Conservation (phyloP, 2,888 invertebrate genomes). For the Drosophila incognita region DNA sequence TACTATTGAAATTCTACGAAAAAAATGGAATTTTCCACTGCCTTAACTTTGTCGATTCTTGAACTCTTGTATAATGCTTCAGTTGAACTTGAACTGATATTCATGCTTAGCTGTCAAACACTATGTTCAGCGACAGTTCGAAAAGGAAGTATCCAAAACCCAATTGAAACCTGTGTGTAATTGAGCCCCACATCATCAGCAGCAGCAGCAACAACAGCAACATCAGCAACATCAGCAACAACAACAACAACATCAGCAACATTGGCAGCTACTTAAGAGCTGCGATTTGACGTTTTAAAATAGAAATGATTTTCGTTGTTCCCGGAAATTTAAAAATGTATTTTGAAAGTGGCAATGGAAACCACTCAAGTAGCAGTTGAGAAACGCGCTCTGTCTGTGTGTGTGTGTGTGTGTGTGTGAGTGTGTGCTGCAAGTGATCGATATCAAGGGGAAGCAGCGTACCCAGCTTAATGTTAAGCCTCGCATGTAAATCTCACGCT, state of each 20-base stretch:
- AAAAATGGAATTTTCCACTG: not conserved
- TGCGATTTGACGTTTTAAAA: conserved; percentile 19
- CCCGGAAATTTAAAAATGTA: conserved; percentile 16
- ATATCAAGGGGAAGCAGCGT: conserved; percentile 20
- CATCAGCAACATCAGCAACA: not conserved
- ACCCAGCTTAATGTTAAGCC: conserved; percentile 31
- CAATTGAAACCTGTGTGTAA: conserved; percentile 9
- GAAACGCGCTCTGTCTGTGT: not conserved
- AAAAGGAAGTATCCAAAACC: conserved; percentile 2
- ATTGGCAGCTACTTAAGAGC: conserved; percentile 3
- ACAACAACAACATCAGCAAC: not conserved
- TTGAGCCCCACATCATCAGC: conserved; percentile 4
- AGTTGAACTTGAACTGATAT: not conserved
- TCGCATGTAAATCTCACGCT: conserved; percentile 29
- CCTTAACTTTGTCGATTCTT: not conserved
- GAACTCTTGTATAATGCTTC: not conserved
- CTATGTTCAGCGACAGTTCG: not conserved
- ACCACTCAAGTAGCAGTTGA: conserved; percentile 36
- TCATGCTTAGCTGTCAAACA: not conserved
- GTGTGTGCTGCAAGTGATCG: conserved; percentile 24
- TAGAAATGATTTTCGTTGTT: conserved; percentile 26
- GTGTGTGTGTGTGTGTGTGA: not conserved
- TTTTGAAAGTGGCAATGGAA: conserved; percentile 24
- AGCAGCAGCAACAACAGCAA: too few relatives aligned
- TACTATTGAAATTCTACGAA: not conserved